Base-by-base conservation (phyloP, 2,888 invertebrate species). In the Blastobasis adustella region DNA sequence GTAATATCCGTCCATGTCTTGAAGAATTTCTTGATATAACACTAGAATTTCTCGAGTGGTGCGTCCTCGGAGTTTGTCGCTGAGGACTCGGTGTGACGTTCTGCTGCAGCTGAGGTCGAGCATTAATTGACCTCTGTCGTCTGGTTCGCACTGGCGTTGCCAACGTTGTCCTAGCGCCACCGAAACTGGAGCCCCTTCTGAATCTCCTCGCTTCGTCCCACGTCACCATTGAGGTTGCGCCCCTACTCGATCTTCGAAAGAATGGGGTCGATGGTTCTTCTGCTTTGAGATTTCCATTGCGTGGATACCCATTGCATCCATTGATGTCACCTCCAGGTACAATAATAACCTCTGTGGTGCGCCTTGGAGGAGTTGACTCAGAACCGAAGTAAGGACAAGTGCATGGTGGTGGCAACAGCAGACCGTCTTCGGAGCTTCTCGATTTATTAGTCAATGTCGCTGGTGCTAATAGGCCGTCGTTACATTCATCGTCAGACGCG, bases 311-410 rank as follows among this genome's bases (percentile, higher is more conserved):
- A 46, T 83, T 80, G 52, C 82, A 82, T 2, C 74, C 74, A 49
- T 82, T 89, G 37, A 89, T 81, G 23, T 86, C 89, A n/a, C 90
- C 90, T 46, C 87, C 87, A 39, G 90, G 89, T 6, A 89, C 89
- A 42, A 90, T 90, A 1, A 91, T 89, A 0, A 85, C 82, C 67
- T 86, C 85, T 0, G 89, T 89, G 0, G 85, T 84, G 10, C 82
- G 68, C 57, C 82, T 71, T 62, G 90, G 88, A 53, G 91, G 86
- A 58, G 90, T 75, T 23, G 92, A 90, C 2, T 91, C 91, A 57
- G 93, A 91, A 0, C 95, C 94, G 66, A 95, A 95, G 65, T 95
- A 95, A 0, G 95, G 94, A 66, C 95, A 95, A 0, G 94, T 94
- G 72, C 95, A 95, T 0, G 94, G 94, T 0, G 94, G 93, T 4